Base-by-base conservation (phyloP, 2,888 invertebrate species). In the Drosophila acutilabella region DNA sequence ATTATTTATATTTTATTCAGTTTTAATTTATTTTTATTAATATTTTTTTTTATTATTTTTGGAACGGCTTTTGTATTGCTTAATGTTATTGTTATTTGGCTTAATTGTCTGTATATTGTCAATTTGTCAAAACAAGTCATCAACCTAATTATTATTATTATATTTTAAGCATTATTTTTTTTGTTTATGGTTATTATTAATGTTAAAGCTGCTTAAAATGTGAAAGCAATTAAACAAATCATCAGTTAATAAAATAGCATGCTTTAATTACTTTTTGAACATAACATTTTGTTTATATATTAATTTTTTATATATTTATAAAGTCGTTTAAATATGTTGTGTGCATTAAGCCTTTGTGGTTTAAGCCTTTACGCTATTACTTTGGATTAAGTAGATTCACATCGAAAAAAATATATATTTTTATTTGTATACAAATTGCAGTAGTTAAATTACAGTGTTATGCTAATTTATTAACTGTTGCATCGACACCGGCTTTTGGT, bases 401-500 rank as follows among this genome's bases (percentile, higher is more conserved):
- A 11, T 36, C 2, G 13, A 36, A 36, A 14, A 14, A 40, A n/a
- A 40, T n/a, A 14, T 6, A n/a, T 5, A 7, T 16, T 13, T 50
- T 33, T 6, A 8, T 8, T 30, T 30, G 30, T 30, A 42, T 20
- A 16, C 18, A 41, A 30, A 26, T 30, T 18, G 5, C 13, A 18
- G n/a, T 14, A 20, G n/a, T 33, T n/a, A 20, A 44, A 33, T 44
- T 44, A 33, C 4, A 23, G 14, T 2, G 11, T n/a, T 36, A 16
- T 8, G 42, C 36, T 42, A 36, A 61, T 61, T 59, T 62, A 41
- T 56, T 62, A 53, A 48, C 13, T 62, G 53, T 53, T 45, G 45
- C 50, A 67, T 50, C 40, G 40, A 18, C 16, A 20, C 1, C 11
- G n/a, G 52, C 48, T 57, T 69, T 59, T 47, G 20, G 44, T 58